A percentile compares a stretch with the other conserved stretches of the same genome.
phyloP scores from a whole-genome alignment of 2,888 invertebrate genomes.

The Zeuzera pyrina region DNA sequence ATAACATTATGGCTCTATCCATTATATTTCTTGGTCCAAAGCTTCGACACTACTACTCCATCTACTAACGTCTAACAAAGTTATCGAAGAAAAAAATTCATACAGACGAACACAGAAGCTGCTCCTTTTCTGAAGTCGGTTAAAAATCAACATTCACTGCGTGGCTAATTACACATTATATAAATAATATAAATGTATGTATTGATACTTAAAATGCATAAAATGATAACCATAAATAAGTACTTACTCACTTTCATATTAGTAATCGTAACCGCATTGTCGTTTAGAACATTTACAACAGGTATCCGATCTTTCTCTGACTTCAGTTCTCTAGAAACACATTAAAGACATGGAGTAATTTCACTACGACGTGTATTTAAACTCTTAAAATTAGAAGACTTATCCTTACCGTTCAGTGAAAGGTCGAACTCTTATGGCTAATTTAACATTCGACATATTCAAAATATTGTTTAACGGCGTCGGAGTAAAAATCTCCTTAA shows the following conservation, averaged over 20 bases:
- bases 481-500: background rate
- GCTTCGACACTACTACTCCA: no score
- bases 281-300: conserved; percentile 58
- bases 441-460: conserved; percentile 75
- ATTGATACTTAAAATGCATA: background rate
- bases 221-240: background rate
- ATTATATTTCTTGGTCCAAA: no score
- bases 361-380: background rate
- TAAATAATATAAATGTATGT: no score
- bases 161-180: no score
- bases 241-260: conserved; percentile 70
- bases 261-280: conserved; percentile 68
- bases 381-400: conserved; percentile 2
- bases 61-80: no score
- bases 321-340: conserved; percentile 44
- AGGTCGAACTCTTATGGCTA: conserved; percentile 76
- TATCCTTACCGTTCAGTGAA: conserved; percentile 74
- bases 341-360: conserved; percentile 2
- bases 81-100: no score
- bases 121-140: background rate
- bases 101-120: background rate
- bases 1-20: no score
- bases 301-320: conserved; percentile 46
- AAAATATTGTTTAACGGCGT: conserved; percentile 1
- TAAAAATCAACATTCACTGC: background rate